Evolutionary conservation across 2,888 invertebrate genomes (phyloP), one percentile per base, ranked within the genome.

Genomic region (Horisme vitalbata): DNA sequence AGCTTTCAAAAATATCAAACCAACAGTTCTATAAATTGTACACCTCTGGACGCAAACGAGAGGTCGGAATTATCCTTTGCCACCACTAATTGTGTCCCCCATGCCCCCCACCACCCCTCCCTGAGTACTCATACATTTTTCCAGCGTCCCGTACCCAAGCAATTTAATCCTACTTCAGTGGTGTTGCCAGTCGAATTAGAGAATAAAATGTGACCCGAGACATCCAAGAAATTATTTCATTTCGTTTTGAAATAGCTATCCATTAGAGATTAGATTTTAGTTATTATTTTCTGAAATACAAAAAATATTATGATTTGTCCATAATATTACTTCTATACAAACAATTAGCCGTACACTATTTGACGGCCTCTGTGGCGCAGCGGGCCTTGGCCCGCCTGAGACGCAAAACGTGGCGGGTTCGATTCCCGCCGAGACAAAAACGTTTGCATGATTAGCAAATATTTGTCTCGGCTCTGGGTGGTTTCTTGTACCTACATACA

Each of bases 81-180:
- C 18, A 27, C 36, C 55, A 57, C 68, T 68, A 69, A 68, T 69
- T 69, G 66, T 65, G 52, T 37, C 47, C 33, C 37, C 52, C 44
- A 45, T 13, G 7, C 18, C 11, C 6, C 13, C 13, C n/a, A 12
- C 13, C 10, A 7, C 10, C 23, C 12, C 32, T 3, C 3, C 11
- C 26, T 24, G 11, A 33, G 10, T 31, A 51, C 55, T 62, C 68
- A 69, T 69, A 71, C 68, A 73, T 74, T 74, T 72, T 74, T 74
- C 70, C 54, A 64, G 53, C 46, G 62, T 59, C 63, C 60, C 59
- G 55, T 57, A 57, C 62, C 28, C 15, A 48, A 55, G 68, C 63
- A 69, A 70, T 73, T 71, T 71, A 72, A 74, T 72, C 67, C 71
- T 55, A 59, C 65, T 64, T 64, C 70, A 65, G 66, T 65, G 65